A percentile compares a stretch with the other conserved stretches of the same genome.
Evolutionary conservation across 2,797 vertebrate species (phyloP).

Genomic region (Erithacus rubecula): DNA sequence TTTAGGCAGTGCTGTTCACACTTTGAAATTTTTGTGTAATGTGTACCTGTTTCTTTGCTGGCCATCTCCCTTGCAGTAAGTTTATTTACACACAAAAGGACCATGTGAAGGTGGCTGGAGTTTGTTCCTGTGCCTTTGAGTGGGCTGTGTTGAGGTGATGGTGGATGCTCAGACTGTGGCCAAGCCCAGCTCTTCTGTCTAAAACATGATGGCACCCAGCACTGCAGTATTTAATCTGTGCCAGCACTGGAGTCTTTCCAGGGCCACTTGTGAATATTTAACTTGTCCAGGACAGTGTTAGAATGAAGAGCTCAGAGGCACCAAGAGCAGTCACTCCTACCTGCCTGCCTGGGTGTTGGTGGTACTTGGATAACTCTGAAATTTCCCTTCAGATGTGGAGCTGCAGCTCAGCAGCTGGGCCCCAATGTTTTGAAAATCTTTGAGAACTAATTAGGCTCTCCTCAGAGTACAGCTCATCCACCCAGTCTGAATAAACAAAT

Average conservation of each 20-base stretch:
- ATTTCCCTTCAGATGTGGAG: conserved; percentile 3
- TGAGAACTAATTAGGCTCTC: conserved; percentile 55
- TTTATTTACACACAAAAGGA: background rate
- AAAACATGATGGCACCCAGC: background rate
- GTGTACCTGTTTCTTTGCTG: background rate
- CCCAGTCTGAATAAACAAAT: conserved; percentile 65
- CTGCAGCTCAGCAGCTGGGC: conserved; percentile 47
- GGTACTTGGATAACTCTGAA: background rate
- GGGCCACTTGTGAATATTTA: background rate
- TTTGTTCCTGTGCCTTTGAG: background rate
- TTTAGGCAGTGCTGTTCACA: background rate
- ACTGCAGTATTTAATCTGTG: background rate
- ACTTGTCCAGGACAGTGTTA: background rate
- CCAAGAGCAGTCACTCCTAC: background rate
- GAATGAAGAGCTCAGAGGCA: background rate
- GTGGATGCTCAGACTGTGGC: background rate
- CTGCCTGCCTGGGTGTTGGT: background rate
- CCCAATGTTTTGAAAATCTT: conserved; percentile 52
- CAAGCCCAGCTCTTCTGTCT: background rate
- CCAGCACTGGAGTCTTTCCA: background rate
- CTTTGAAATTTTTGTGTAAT: background rate
- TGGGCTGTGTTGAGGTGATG: background rate
- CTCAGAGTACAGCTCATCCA: conserved; percentile 46
- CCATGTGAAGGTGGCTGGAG: background rate
- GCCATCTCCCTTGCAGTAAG: background rate